Evolutionary conservation across 2,888 invertebrate genomes (phyloP), one percentile per base, ranked within the genome.

Genomic region (Lasioglossum lativentre): DNA sequence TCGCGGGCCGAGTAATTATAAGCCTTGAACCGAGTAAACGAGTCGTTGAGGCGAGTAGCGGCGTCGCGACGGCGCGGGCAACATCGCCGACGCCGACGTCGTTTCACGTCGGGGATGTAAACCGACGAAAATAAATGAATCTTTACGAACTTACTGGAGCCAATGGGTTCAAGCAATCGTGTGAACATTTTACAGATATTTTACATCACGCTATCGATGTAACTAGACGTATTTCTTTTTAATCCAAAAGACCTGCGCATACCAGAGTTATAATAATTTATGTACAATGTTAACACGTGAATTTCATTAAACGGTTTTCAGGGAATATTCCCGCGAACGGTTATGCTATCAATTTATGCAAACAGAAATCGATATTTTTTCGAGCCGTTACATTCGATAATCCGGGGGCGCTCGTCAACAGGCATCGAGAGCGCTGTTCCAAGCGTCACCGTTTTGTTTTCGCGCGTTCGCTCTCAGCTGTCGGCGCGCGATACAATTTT

Each of bases 11-110:
- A 93, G 94, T 94, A 94, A 94, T 94, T 94, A 94, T 93, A 94
- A 94, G 94, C 94, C 94, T 94, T 94, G 93, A 93, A 93, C 92
- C 93, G 90, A 92, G 93, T 91, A 90, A 93, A 92, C 93, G 93
- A 93, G 91, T 92, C 91, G 92, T 89, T 87, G 90, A 89, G 90
- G 89, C 90, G 88, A 85, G 80, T 73, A 87, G 85, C 86, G 81
- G 84, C 74, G 81, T 80, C 83, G 82, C 75, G 68, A 75, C 71
- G 75, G 42, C 83, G 74, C 71, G 38, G 40, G 78, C 34, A 34
- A 23, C 52, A 34, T 52, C 42, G 56, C 16, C 78, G 34, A 30
- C 78, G 68, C 74, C 85, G 80, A 19, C 63, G 59, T 19, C 42
- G 52, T 40, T 83, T 73, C 75, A 83, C 72, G 56, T 34, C 3